These are phyloP conservation scores for Ficedula albicollis DNA, from an alignment of 2,797 vertebrate species.

Conservation along the genomic window DNA sequence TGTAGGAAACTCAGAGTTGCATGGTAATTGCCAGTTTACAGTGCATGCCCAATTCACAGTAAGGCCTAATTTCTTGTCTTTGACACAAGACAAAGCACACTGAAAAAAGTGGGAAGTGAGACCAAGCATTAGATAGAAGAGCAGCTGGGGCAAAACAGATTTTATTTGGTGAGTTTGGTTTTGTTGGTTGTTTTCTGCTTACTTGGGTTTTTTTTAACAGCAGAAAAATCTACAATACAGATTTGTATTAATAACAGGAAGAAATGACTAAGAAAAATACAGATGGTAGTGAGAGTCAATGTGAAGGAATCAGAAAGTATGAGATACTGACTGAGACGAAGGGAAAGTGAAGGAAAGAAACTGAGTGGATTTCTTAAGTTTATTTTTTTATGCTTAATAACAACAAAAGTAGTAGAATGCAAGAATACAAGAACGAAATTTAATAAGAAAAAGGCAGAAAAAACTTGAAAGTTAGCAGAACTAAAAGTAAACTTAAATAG, in stretches of 20 bases:
- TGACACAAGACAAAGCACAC: not conserved
- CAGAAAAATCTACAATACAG: not conserved
- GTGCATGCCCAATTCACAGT: not conserved
- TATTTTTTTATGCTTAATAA: not conserved
- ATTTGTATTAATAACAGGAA: not conserved
- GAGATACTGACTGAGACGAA: not conserved
- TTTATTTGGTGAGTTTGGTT: not conserved
- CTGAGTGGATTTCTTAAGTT: not conserved
- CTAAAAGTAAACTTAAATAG: not conserved
- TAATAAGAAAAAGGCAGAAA: not conserved
- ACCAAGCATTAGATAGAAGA: not conserved
- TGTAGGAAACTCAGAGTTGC: not conserved
- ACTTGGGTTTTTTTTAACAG: not conserved
- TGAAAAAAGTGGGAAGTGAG: not conserved
- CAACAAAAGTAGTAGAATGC: not conserved
- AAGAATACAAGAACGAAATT: not conserved
- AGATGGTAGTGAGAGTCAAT: not conserved
- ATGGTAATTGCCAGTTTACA: not conserved
- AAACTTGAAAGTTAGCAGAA: not conserved
- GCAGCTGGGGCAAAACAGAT: not conserved
- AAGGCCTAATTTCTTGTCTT: not conserved
- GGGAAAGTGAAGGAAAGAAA: not conserved
- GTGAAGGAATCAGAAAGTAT: not conserved
- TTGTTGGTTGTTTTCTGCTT: not conserved
- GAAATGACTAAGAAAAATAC: not conserved